These are phyloP conservation scores for Pleuronectes platessa DNA, from an alignment of 2,113 vertebrate genomes.

Conservation along the genomic window DNA sequence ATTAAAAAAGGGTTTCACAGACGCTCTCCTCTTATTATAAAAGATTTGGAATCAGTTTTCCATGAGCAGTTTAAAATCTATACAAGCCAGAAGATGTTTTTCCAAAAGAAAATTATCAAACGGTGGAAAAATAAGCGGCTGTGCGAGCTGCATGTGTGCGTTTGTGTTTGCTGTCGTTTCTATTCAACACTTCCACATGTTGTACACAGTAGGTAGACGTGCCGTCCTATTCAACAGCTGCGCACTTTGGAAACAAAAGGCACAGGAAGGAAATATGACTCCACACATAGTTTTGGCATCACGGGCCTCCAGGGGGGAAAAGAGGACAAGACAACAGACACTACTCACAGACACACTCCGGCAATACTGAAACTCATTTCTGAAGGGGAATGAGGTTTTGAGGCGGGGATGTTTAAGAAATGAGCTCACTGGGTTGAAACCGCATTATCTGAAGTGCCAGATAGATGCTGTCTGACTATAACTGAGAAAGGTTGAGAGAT, in stretches of 20 bases:
- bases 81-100: not conserved
- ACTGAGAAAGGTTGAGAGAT: not conserved
- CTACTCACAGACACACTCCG: not conserved
- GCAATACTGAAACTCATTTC: not conserved
- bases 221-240: constrained; percentile 31
- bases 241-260: constrained; percentile 37
- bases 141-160: no score
- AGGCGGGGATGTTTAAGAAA: constrained; percentile 16
- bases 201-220: constrained; percentile 19
- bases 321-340: constrained; percentile 24
- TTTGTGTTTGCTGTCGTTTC: not conserved
- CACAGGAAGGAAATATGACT: constrained; percentile 55
- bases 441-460: not conserved
- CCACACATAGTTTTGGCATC: constrained; percentile 36
- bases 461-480: not conserved
- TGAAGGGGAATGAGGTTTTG: constrained; percentile 23
- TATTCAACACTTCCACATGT: not conserved
- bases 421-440: constrained; percentile 31
- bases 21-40: no score
- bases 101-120: not conserved
- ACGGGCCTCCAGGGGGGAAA: constrained; percentile 20
- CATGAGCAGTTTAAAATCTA: not conserved
- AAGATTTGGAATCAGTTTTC: not conserved
- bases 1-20: no score
- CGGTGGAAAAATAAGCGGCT: not conserved